Conservation (phyloP, 1,140 invertebrate genomes). For the Tetragonula clypearis region DNA sequence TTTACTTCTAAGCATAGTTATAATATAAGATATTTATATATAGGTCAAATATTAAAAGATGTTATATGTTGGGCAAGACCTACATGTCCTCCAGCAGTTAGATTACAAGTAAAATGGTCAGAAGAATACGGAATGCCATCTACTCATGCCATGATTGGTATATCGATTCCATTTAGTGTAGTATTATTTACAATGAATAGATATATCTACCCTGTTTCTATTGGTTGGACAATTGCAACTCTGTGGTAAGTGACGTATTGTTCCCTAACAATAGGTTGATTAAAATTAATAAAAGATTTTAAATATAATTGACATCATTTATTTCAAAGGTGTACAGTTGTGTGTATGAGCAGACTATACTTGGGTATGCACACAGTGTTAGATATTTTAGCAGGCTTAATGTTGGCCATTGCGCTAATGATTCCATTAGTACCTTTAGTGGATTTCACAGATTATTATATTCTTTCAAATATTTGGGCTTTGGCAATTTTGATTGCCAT, state of each 20-base stretch:
- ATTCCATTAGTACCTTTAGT: slow-evolving; percentile 88
- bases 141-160: slow-evolving; percentile 95
- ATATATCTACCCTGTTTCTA: slow-evolving; percentile 88
- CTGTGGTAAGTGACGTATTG: slow-evolving; percentile 78
- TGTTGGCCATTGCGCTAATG: slow-evolving; percentile 86
- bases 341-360: slow-evolving; percentile 93
- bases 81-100: slow-evolving; percentile 89
- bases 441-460: slow-evolving; percentile 87
- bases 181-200: slow-evolving; percentile 90
- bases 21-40: slow-evolving; percentile 34
- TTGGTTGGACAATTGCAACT: slow-evolving; percentile 82
- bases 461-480: slow-evolving; percentile 86
- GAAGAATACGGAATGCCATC: slow-evolving; percentile 97
- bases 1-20: not conserved
- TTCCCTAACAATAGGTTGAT: slow-evolving; percentile 1
- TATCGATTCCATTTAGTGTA: slow-evolving; percentile 93
- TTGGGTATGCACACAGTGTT: slow-evolving; percentile 96
- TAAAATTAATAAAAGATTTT: slow-evolving; percentile 11
- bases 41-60: slow-evolving; percentile 94
- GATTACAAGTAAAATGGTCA: slow-evolving; percentile 92
- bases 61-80: slow-evolving; percentile 93
- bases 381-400: slow-evolving; percentile 89
- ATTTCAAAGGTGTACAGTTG: slow-evolving; percentile 86
- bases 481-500: slow-evolving; percentile 85
- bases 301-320: slow-evolving; percentile 25